Evolutionary conservation across 2,113 vertebrate genomes (phyloP), one percentile per base, ranked within the genome.

Genomic region (Caloenas nicobarica): DNA sequence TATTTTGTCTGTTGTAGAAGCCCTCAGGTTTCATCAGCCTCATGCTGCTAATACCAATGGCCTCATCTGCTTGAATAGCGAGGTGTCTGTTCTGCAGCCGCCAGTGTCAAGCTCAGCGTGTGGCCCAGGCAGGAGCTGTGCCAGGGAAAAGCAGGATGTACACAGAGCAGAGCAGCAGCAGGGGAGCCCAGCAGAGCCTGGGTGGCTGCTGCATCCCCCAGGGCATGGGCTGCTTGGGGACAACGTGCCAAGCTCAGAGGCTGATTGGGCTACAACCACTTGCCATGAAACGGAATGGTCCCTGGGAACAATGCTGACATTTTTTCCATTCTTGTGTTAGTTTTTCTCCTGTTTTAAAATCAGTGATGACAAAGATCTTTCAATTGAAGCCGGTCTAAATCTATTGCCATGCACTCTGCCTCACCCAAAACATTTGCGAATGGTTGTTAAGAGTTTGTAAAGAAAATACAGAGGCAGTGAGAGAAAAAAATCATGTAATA

Each of bases 131-230:
- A 65, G 5, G 69, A 81, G 56, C 84, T 65, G 26, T 61, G 61
- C 78, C 54, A 58, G 31, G n/a, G 78, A 79, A 51, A 46, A 81
- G 16, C 24, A 66, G 50, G 22, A 19, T 5, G 5, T 4, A 1
- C 0, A 0, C 23, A 61, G 56, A 28, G 23, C 5, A 0, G 11
- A 25, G 65, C 0, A 4, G 42, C 44, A 38, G 3, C 2, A 1
- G 10, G 18, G 42, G 13, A 95, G 70, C 51, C 56, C 2, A 1
- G 10, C 16, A 40, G 13, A 95, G 70, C 51, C 56, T 2, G 0
- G 5, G 21, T 31, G 34, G 24, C 60, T 86, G 69, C 53, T 77
- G 54, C 58, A 44, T 38, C 44, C 79, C 36, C 36, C 33, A 16
- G 57, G n/a, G 34, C 66, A 86, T 0, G 5, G 34, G 29, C 26